A percentile compares a stretch with the other conserved stretches of the same genome.
phyloP scores from a whole-genome alignment of 2,113 vertebrate genomes.

The Pantherophis guttatus region DNA sequence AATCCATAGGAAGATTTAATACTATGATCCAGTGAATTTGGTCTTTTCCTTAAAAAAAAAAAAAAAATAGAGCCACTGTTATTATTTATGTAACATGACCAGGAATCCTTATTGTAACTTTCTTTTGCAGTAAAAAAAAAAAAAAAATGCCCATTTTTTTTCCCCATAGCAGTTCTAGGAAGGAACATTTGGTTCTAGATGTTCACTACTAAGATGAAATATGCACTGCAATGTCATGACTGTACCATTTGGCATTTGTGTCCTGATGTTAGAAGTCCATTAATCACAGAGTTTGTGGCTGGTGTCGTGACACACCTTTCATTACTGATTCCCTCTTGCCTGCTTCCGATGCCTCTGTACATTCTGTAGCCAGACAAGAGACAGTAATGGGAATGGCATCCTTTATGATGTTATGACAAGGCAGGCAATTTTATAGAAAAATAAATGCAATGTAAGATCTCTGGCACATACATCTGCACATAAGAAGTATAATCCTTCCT shows the following conservation, averaged over 20 bases:
- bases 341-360: neutral
- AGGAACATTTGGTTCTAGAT: neutral
- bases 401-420: neutral
- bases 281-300: neutral
- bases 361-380: neutral
- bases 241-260: neutral
- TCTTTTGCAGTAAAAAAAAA: neutral
- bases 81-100: neutral
- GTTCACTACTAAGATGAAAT: neutral
- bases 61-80: neutral
- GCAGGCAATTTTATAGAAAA: neutral
- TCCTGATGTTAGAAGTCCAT: neutral
- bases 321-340: neutral
- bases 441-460: neutral
- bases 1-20: neutral
- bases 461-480: neutral
- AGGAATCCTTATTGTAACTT: neutral
- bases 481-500: neutral
- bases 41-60: neutral
- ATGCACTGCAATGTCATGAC: neutral
- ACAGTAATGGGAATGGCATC: neutral
- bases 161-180: neutral
- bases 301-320: neutral
- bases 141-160: neutral
- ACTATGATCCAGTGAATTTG: neutral